Base-by-base conservation (phyloP, 2,888 invertebrate species). In the Entomobrya proxima region DNA sequence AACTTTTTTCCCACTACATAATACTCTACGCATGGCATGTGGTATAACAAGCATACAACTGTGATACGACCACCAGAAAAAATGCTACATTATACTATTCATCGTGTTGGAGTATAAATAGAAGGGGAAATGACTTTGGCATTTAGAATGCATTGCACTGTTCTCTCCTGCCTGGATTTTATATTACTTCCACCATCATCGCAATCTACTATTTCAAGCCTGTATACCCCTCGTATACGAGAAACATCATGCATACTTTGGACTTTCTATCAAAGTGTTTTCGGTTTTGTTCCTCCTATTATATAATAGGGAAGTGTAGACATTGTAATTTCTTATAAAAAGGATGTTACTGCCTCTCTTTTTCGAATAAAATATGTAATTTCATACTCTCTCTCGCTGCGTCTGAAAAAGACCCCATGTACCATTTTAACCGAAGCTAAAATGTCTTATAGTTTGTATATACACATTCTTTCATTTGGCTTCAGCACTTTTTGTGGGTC, bases 41-140 rank as follows among this genome's bases (percentile, higher is more conserved):
- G 75, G 67, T 75, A 83, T 83, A 82, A 61, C 81, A 24, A 47
- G 64, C 55, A 74, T 72, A 50, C 37, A 35, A 35, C 24, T 24
- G 58, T 6, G 21, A 77, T 6, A 6, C 50, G 35, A 76, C 13
- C 18, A 18, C 9, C 55, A 55, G 18, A 55, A 11, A 11, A 55
- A 4, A 55, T 52, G 13, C 6, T 40, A 40, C n/a, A 55, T 55
- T 55, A 55, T 55, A 55, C 21, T 52, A 44, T 32, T 6, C 61
- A 30, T 6, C 61, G 30, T 30, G 7, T 27, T 55, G n/a, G 32
- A 32, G 15, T 32, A 37, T 44, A 40, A 37, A 44, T 37, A 37
- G 40, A 40, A 50, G 58, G 72, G 72, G 55, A 80, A 80, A 80
- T 72, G 80, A 80, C 80, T 80, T 80, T 80, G 69, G 72, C 67